A percentile compares a stretch with the other conserved stretches of the same genome.
Conservation (phyloP, 2,113 vertebrate species). For the Chlamydotis undulata region DNA sequence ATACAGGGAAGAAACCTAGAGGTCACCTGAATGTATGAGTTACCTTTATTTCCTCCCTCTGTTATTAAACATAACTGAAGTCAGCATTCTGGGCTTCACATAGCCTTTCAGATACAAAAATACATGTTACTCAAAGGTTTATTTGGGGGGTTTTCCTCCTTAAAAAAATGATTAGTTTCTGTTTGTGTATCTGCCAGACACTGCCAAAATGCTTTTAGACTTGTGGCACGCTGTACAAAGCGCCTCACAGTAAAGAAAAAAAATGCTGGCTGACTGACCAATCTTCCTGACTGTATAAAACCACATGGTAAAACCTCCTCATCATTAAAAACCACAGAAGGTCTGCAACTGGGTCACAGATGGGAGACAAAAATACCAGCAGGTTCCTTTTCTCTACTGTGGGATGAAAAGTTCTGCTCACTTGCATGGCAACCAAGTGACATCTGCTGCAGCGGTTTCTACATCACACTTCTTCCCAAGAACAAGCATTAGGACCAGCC, state of each 20-base stretch:
- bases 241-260: neutral
- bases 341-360: neutral
- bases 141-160: neutral
- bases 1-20: neutral
- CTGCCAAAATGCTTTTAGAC: neutral
- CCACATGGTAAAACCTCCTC: neutral
- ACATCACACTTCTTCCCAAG: neutral
- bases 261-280: no score
- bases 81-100: neutral
- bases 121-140: neutral
- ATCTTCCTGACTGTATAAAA: neutral
- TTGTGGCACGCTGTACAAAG: neutral
- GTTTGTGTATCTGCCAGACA: neutral
- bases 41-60: neutral
- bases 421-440: neutral
- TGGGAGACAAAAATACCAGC: neutral
- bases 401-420: neutral
- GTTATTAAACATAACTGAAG: neutral
- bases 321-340: neutral
- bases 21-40: neutral
- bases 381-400: neutral
- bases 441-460: neutral
- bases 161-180: neutral
- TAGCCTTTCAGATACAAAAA: neutral
- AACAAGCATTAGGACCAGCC: neutral